Evolutionary conservation across 2,113 vertebrate genomes (phyloP), one percentile per base, ranked within the genome.

Genomic region (Paratilapia polleni): DNA sequence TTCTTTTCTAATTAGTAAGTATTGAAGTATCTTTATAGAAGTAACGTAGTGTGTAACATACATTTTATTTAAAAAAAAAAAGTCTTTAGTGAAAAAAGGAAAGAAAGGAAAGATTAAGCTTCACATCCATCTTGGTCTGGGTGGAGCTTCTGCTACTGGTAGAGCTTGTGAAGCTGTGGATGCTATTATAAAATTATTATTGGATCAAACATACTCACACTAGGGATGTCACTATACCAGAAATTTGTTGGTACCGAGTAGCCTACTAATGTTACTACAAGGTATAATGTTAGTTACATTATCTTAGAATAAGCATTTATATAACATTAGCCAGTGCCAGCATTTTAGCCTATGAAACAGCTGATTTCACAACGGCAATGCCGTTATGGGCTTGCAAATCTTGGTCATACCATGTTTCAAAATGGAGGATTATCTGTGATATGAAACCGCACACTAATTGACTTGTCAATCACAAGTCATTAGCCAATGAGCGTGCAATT

Each of bases 31-130:
- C 6, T 31, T 70, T 70, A 20, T 70, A 52, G 49, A 70, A 12
- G 17, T 31, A 52, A 52, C 43, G 52, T 20, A 70, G 66, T 52
- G 47, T 17, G 43, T 31, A 3, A 0, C 17, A 52, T 47, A 20
- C 20, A 20, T 13, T 49, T 61, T 43, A 4, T 10, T 0, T 0
- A 0, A 64, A 49, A 11, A 24, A 43, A 20, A 54, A 70, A 73
- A 19, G 31, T 73, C 10, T 54, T 47, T 14, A 31, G 68, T 73
- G 11, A 31, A 73, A 73, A 73, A 70, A 49, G 10, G 31, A 73
- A 73, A 52, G 26, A 73, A 73, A 52, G 19, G 49, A 31, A 26
- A 73, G 43, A 52, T 52, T 8, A 52, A 52, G 47, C 17, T 52
- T 73, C 17, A 31, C 12, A 73, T 73, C 8, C 26, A 34, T 2